phyloP scores from a whole-genome alignment of 1,140 invertebrate species.

The Zaprionus nigranus region DNA sequence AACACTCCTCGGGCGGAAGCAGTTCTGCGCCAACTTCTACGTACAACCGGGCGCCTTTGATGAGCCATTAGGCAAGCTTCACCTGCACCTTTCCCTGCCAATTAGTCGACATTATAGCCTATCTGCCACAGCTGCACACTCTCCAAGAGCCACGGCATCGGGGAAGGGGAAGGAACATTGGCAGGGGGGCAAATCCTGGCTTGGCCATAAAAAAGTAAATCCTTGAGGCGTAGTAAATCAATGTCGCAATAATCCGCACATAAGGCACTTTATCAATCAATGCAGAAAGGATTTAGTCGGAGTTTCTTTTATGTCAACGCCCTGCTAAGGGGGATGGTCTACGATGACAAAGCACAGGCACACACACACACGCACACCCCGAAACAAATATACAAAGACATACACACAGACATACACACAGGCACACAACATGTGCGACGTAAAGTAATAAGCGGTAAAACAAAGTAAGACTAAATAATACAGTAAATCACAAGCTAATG shows the following conservation, averaged over 20 bases:
- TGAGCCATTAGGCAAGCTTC: slow-evolving; percentile 7
- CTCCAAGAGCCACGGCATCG: not conserved
- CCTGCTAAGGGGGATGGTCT: slow-evolving; percentile 30
- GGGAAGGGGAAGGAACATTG: not conserved
- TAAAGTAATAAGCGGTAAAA: slow-evolving; percentile 81
- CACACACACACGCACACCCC: slow-evolving; percentile 15
- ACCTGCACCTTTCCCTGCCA: slow-evolving; percentile 14
- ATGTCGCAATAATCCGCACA: slow-evolving; percentile 78
- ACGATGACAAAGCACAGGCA: slow-evolving; percentile 55
- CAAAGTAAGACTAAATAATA: slow-evolving; percentile 82
- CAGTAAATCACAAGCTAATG: slow-evolving; percentile 82
- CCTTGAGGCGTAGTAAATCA: slow-evolving; percentile 74
- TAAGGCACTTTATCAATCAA: slow-evolving; percentile 83
- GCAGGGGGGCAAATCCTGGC: not conserved
- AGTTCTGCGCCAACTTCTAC: not conserved
- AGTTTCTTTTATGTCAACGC: slow-evolving; percentile 75
- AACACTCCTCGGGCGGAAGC: slow-evolving; percentile 28
- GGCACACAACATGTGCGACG: slow-evolving; percentile 12
- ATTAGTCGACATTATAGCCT: slow-evolving; percentile 23
- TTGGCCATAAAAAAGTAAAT: slow-evolving; percentile 54
- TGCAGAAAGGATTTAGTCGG: slow-evolving; percentile 78
- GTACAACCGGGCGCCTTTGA: slow-evolving; percentile 1
- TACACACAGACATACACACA: not conserved
- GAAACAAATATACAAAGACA: too few species aligned
- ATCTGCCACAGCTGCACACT: slow-evolving; percentile 29